These are phyloP conservation scores for Eupithecia tripunctaria DNA, from an alignment of 2,888 invertebrate genomes.

Conservation along the genomic window DNA sequence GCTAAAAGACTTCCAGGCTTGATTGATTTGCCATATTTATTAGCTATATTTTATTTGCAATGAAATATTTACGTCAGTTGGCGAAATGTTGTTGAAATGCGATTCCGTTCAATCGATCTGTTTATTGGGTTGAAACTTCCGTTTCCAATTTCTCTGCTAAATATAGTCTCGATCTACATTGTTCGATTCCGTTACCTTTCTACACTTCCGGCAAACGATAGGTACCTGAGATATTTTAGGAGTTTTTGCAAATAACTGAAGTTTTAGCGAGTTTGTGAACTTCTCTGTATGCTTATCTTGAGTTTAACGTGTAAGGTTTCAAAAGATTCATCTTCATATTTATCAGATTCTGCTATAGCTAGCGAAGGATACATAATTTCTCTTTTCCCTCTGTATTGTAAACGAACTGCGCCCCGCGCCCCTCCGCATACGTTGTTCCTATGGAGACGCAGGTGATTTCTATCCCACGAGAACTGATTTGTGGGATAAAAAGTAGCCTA, in stretches of 20 bases:
- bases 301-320: not conserved
- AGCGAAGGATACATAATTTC: not conserved
- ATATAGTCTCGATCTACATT: not conserved
- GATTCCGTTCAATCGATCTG: constrained; percentile 25
- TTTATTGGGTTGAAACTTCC: constrained; percentile 40
- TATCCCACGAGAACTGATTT: no score
- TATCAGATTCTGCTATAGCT: not conserved
- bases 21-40: not conserved
- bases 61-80: constrained; percentile 1
- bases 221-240: not conserved
- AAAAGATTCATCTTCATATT: not conserved
- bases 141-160: constrained; percentile 18
- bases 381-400: not conserved
- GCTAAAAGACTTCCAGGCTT: not conserved
- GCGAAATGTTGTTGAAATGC: constrained; percentile 12
- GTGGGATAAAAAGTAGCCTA: no score
- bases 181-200: not conserved
- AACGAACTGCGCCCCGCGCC: no score
- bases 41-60: not conserved
- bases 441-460: no score
- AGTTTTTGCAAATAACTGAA: not conserved
- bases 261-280: not conserved
- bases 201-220: not conserved
- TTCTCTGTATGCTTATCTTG: not conserved
- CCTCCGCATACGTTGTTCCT: no score